Conservation (phyloP, 2,888 invertebrate species). For the Lycophotia porphyrea region DNA sequence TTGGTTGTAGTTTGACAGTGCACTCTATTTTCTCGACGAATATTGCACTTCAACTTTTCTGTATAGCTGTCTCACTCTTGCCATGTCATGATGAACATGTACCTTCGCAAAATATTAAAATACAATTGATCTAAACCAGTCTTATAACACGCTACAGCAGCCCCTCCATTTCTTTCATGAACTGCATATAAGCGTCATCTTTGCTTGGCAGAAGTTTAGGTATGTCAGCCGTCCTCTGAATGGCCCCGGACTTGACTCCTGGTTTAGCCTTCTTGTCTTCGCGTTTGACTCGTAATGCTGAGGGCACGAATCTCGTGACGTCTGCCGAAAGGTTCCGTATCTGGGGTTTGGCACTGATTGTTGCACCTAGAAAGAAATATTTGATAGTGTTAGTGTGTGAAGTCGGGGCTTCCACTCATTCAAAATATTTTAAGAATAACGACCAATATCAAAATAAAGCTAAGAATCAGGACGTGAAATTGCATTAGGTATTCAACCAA, state of each 20-base stretch:
- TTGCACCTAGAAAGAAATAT: constrained; percentile 90
- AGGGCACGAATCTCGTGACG: constrained; percentile 98
- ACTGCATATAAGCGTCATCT: constrained; percentile 99
- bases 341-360: constrained; percentile 99
- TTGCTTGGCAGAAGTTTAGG: constrained; percentile 93
- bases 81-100: not conserved
- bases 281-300: constrained; percentile 97
- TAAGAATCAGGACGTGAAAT: not conserved
- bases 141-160: constrained; percentile 91
- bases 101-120: not conserved
- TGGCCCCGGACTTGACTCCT: constrained; percentile 86
- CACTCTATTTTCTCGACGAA: not conserved
- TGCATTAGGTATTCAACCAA: not conserved
- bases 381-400: not conserved
- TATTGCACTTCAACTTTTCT: not conserved
- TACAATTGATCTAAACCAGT: constrained; percentile 41
- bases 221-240: constrained; percentile 88
- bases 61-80: constrained; percentile 17
- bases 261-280: constrained; percentile 93
- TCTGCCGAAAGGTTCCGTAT: constrained; percentile 98
- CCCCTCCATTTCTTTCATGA: constrained; percentile 99
- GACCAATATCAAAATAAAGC: not conserved
- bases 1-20: not conserved
- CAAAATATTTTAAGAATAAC: not conserved
- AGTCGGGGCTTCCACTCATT: not conserved